Base-by-base conservation (phyloP, 2,797 vertebrate species). In the Malacoctenus gilli region DNA sequence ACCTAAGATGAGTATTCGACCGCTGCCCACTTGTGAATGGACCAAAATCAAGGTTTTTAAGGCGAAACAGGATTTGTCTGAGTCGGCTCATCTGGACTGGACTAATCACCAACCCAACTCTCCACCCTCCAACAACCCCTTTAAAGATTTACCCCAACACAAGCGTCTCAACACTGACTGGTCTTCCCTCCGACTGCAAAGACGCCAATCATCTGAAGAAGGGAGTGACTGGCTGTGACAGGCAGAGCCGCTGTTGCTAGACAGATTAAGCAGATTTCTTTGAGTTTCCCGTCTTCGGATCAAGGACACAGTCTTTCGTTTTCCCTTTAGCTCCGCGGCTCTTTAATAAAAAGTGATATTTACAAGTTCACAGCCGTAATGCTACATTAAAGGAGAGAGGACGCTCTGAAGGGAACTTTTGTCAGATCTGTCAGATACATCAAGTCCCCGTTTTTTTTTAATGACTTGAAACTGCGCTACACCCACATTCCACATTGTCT, bases 181-280 rank as follows among this genome's bases (percentile, higher is more conserved):
- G 42, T 48, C 10, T 13, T 44, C 23, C 18, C 32, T 61, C 32
- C 60, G 57, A 75, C 57, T 37, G 74, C 67, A 62, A 71, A 77
- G 74, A 70, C 9, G 5, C 5, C 9, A 28, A 28, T 72, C 57
- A 79, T 75, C 66, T 51, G 61, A 76, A 63, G 44, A 47, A 56
- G 50, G 22, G 20, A 82, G 71, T 58, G 70, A 34, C 50, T 41
- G 22, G 32, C 23, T 55, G 52, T 76, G 76, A 72, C 74, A 70
- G 75, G 56, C 21, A 42, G 59, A 59, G 77, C 64, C 48, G 58
- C 55, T 79, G 75, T 68, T 75, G 78, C 72, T 75, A 72, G 53
- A 77, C 47, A 67, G 48, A 75, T 70, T 75, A 74, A 82, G 72
- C 69, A 50, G 63, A 70, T 36, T 57, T 72, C 63, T 59, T 23